Base-by-base conservation (phyloP, 1,140 invertebrate species). In the Lutraria rhynchaena region DNA sequence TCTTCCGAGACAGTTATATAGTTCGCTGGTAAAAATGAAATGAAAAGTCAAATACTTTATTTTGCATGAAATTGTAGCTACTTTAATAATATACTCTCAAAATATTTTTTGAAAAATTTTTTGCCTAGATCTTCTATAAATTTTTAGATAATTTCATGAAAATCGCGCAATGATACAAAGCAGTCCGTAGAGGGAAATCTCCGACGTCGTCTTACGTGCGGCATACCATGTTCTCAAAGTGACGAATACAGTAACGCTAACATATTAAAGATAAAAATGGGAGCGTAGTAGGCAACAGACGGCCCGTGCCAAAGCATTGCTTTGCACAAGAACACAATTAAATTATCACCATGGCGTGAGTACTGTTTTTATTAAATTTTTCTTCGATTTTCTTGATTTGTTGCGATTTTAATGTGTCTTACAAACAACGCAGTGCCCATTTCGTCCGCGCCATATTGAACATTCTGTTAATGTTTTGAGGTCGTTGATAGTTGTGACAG, bases 341-440 rank as follows among this genome's bases (percentile, higher is more conserved):
- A 27, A 58, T 80, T 70, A 41, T 70, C 63, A 80, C 22, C 76
- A 80, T 80, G 76, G 76, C 76, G 76, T 80, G 33, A 70, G 76
- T 80, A 49, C 7, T 44, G 5, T 60, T 75, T 0, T 37, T 33
- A 61, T 63, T 33, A 63, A 24, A 1, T 63, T 37, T n/a, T 22
- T 37, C 55, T 41, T 51, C 41, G 1, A 51, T 37, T n/a, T 22
- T 37, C 55, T 41, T 51, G 37, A 41, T 41, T 41, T 41, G 5
- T 41, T 15, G 37, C 5, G 5, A 41, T 41, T 41, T 41, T 41
- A 7, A 7, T 5, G 5, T 41, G 37, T 41, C 37, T 41, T 5
- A 7, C 37, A 7, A 41, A 15, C 5, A 5, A 41, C 15, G 37
- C n/a, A 41, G 37, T 41, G 37, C 15, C 37, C 37, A 15, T 41